Base-by-base conservation (phyloP, 2,797 vertebrate genomes). In the Pangasius djambal region DNA sequence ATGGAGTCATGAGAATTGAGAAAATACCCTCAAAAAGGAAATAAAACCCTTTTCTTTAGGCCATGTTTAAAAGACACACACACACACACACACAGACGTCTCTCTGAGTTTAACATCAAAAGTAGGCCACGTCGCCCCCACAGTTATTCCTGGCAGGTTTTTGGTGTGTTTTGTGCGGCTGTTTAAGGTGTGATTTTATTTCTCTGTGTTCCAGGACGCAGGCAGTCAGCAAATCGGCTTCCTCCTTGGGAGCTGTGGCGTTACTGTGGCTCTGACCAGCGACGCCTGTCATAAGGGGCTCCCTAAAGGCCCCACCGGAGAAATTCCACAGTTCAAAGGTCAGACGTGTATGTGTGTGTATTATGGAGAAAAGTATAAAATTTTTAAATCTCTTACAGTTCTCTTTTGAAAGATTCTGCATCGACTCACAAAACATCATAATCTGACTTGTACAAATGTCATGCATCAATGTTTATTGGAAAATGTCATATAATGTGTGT, bases 251-350 rank as follows among this genome's bases (percentile, higher is more conserved):
- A 99, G 98, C 95, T 99, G 99, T 92, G 98, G 99, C 1, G 99
- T 99, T 87, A 99, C 99, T 15, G 98, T 99, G 95, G 99, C 98
- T 92, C 96, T 99, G 96, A 99, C 99, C 88, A 99, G 98, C 0
- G 99, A 99, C 0, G 99, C 98, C 88, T 99, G 99, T 92, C 98
- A 99, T 92, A 99, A 99, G 95, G 99, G 99, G 86, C 96, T 99
- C 81, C 99, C 99, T 4, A 99, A 99, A 94, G 98, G 98, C 90
- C 97, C 98, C 3, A 99, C 99, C 0, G 99, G 99, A 87, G 99
- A 99, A 95, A 99, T 99, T 94, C 98, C 98, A 2, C 98, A 99
- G 94, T 99, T 99, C 94, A 99, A 99, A 98, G 99, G 98, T 97
- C 88, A 92, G 90, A 59, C 48, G 37, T n/a, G 31, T 77, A 50